Evolutionary conservation across 2,797 vertebrate species (phyloP).

Genomic region (Loris lydekkerianus): DNA sequence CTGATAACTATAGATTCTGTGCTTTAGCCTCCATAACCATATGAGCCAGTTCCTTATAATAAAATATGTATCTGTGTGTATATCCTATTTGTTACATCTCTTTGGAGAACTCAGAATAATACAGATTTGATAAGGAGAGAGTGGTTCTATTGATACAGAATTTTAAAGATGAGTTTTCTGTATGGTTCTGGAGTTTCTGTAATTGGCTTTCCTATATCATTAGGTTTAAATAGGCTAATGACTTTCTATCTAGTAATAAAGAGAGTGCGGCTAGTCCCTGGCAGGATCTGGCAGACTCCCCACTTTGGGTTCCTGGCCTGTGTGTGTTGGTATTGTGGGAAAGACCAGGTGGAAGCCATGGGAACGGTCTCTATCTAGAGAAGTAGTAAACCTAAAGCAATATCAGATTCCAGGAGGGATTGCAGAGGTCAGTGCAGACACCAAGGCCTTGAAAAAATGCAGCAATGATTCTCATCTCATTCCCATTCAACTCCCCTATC

Average conservation of each 20-base stretch:
- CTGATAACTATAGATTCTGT: background rate
- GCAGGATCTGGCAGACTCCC: background rate
- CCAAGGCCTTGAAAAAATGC: no score
- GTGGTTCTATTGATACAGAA: background rate
- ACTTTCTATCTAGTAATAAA: background rate
- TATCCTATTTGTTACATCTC: no score
- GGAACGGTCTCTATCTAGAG: no score
- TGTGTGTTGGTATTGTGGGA: no score
- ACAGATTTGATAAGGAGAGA: background rate
- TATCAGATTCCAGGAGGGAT: no score
- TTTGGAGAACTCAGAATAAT: background rate
- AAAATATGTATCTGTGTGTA: no score
- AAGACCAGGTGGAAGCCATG: no score
- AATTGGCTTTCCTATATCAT: background rate
- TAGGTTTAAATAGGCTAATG: background rate
- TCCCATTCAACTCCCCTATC: no score
- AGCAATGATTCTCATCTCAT: no score
- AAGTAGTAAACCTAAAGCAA: no score
- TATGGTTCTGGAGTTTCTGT: background rate
- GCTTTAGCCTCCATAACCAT: background rate
- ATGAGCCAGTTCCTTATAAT: background rate
- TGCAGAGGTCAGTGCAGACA: no score
- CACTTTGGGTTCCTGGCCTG: no score
- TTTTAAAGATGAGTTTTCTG: background rate
- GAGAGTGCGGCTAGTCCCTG: background rate